phyloP scores from a whole-genome alignment of 2,113 vertebrate genomes.

The Leptobrachium leishanense region DNA sequence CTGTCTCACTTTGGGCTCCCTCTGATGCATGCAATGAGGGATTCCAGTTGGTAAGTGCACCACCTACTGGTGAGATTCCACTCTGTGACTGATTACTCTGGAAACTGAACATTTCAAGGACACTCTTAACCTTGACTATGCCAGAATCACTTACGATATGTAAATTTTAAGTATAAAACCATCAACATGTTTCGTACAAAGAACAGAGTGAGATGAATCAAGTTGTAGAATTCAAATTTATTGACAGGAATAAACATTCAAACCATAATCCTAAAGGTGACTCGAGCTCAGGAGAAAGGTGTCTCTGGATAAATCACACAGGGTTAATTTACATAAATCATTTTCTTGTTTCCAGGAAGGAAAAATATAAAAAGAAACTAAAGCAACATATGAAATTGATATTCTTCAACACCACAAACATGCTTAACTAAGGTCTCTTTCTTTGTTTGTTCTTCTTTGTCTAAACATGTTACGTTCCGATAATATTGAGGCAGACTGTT shows the following conservation, averaged over 20 bases:
- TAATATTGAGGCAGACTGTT: too few relatives aligned
- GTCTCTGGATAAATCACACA: background rate
- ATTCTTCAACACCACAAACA: too few relatives aligned
- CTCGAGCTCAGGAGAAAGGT: background rate
- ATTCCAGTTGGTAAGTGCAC: constrained; percentile 83
- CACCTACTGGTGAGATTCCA: constrained; percentile 76
- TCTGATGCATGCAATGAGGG: constrained; percentile 62
- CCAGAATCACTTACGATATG: background rate
- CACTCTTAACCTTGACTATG: background rate
- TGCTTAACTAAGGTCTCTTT: too few relatives aligned
- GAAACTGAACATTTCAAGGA: background rate
- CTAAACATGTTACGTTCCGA: too few relatives aligned
- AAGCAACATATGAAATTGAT: too few relatives aligned
- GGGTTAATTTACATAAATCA: background rate
- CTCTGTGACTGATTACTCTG: background rate
- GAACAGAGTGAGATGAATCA: too few relatives aligned
- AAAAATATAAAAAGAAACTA: too few relatives aligned
- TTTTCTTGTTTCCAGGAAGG: background rate
- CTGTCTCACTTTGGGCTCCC: constrained; percentile 57
- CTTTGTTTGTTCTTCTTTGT: too few relatives aligned
- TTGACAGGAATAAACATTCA: too few relatives aligned
- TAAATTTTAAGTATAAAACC: background rate
- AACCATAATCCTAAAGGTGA: background rate
- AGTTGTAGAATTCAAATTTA: too few relatives aligned
- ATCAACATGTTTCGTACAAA: background rate